These are phyloP conservation scores for Erebia ligea DNA, from an alignment of 2,888 invertebrate species.

Conservation along the genomic window DNA sequence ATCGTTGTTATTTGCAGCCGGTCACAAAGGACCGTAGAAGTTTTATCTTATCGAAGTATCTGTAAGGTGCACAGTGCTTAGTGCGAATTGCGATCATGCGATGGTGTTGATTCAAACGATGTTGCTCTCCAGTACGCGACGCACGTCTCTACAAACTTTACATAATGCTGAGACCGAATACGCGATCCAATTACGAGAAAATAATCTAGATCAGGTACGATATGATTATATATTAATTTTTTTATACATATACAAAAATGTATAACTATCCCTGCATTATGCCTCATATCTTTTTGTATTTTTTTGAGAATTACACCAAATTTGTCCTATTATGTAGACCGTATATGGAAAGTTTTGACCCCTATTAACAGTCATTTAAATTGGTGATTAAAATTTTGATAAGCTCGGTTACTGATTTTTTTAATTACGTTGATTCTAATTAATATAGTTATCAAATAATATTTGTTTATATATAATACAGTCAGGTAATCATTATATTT, in stretches of 20 bases:
- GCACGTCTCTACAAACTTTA: conserved; percentile 59
- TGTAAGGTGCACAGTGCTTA: conserved; percentile 52
- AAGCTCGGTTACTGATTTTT: background rate
- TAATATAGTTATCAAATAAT: background rate
- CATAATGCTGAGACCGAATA: conserved; percentile 36
- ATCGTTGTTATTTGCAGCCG: conserved; percentile 51
- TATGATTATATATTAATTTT: background rate
- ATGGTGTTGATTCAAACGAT: conserved; percentile 56
- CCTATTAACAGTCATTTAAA: background rate
- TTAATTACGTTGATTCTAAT: background rate
- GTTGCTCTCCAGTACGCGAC: conserved; percentile 71
- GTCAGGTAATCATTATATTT: background rate
- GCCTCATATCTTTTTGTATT: no score
- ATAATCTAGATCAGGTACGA: conserved; percentile 35
- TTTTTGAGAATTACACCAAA: no score
- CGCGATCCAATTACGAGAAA: conserved; percentile 42
- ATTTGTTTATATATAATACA: conserved; percentile 3
- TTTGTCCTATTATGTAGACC: background rate
- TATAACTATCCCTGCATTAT: no score
- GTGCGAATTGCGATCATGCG: conserved; percentile 48
- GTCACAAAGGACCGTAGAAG: conserved; percentile 51
- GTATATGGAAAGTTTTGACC: background rate
- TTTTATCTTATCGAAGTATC: conserved; percentile 74
- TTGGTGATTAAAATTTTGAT: background rate
- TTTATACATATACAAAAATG: no score